Percentiles rank a stretch among this genome's conserved stretches.
phyloP scores from a whole-genome alignment of 2,797 vertebrate species.

The Pseudochromis fuscus region DNA sequence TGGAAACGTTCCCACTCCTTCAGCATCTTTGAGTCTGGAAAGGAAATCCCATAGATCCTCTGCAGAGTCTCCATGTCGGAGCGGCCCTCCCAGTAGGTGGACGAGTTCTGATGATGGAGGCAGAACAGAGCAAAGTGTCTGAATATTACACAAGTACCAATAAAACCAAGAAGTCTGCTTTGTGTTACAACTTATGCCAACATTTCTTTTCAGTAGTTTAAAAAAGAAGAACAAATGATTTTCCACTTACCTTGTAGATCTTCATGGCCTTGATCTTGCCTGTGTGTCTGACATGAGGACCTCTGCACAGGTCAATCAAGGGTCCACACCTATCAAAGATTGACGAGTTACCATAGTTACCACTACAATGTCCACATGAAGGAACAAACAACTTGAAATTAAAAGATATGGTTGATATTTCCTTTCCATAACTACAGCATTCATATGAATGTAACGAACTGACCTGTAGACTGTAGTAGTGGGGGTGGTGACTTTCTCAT shows the following conservation, averaged over 20 bases:
- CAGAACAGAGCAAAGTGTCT: background rate
- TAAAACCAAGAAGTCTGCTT: background rate
- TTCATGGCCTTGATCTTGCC: conserved; percentile 95
- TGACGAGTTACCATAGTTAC: background rate
- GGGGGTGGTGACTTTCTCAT: conserved; percentile 92
- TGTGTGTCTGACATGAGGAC: conserved; percentile 96
- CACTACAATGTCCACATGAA: accelerated
- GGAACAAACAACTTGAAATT: background rate
- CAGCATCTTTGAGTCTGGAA: conserved; percentile 94
- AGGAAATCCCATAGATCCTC: conserved; percentile 95
- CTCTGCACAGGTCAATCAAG: conserved; percentile 94
- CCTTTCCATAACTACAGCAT: background rate
- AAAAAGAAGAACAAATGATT: background rate
- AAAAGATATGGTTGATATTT: no score
- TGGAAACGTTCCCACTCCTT: conserved; percentile 94
- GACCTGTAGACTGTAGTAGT: conserved; percentile 96
- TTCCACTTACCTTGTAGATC: conserved; percentile 90
- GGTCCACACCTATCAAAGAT: conserved; percentile 88
- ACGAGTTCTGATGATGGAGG: conserved; percentile 88
- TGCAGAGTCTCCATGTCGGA: conserved; percentile 95
- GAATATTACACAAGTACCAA: background rate
- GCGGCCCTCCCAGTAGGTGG: conserved; percentile 94
- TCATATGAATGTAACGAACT: background rate
- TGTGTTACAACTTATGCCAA: no score
- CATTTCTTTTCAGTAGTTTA: background rate